Evolutionary conservation across 2,797 vertebrate species (phyloP), one percentile per base, ranked within the genome.

Genomic region (Phataginus tricuspis): DNA sequence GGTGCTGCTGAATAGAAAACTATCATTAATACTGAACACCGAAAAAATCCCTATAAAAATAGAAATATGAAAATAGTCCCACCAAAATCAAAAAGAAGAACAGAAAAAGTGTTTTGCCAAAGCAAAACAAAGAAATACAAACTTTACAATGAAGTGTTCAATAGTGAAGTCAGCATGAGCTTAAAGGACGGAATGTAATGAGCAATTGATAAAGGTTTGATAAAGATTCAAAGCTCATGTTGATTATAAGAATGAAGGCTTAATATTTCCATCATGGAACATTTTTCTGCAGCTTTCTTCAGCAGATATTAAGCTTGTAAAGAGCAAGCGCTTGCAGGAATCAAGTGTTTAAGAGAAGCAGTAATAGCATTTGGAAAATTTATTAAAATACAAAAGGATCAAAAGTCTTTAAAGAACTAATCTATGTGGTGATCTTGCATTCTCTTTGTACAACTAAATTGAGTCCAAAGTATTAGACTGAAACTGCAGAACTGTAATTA

Each of bases 321-420:
- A 94, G 93, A 96, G 91, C 71, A 96, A 97, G 97, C 45, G 80
- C 80, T 96, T 97, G 96, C 91, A 96, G 84, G 89, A 96, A 93
- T 61, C 89, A 94, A 95, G 83, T 96, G 83, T 97, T 97, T 92
- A 96, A 95, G 80, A 94, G 86, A 95, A 95, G 93, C 59, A 98
- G 96, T 96, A 98, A 98, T 97, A 97, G 94, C 97, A 97, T 97
- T 97, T 97, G 93, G 92, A 90, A 96, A 97, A 90, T 97, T 96
- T 97, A 98, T 97, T 97, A 97, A 97, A 97, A 97, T 95, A 97
- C 94, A 96, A 97, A 98, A 97, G 94, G 71, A 97, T 97, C 94
- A 97, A 94, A 97, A 97, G 94, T 97, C 91, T 97, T 96, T 95
- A 96, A 92, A 96, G 86, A 77, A 86, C 72, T 95, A 97, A 98